Conservation (phyloP, 2,797 vertebrate genomes). For the Danio kyathit region DNA sequence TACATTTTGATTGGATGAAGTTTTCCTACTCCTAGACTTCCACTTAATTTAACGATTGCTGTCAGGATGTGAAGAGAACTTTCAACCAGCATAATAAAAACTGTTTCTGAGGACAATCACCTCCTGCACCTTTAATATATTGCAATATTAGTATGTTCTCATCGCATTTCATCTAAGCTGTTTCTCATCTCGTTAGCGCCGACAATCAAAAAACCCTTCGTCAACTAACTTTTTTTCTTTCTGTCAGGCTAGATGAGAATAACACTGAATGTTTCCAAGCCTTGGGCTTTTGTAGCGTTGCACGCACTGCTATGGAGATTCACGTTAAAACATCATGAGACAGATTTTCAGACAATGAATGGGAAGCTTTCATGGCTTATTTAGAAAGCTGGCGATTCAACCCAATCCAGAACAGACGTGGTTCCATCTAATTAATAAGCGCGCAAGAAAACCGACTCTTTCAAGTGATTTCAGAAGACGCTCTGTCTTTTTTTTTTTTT, state of each 20-base stretch:
- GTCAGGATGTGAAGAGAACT: too few species aligned
- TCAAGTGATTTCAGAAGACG: constrained; percentile 62
- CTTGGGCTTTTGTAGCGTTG: constrained; percentile 41
- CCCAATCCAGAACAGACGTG: constrained; percentile 54
- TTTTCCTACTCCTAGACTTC: too few species aligned
- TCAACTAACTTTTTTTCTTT: not conserved
- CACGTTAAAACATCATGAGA: constrained; percentile 20
- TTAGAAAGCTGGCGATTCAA: constrained; percentile 55
- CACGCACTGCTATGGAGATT: constrained; percentile 30
- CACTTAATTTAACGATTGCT: too few species aligned
- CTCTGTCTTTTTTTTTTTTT: not conserved
- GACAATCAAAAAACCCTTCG: constrained; percentile 14
- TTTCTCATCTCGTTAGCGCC: not conserved
- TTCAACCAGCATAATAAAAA: too few species aligned
- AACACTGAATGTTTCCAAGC: constrained; percentile 26
- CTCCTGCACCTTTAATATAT: too few species aligned
- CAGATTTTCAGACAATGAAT: constrained; percentile 31
- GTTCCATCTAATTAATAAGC: constrained; percentile 69
- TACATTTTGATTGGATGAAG: too few species aligned
- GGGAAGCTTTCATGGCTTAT: constrained; percentile 38
- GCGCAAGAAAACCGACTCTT: constrained; percentile 56
- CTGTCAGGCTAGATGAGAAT: not conserved
- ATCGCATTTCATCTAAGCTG: not conserved
- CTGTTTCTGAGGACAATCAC: too few species aligned
- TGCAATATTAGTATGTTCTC: not conserved